A percentile compares a stretch with the other conserved stretches of the same genome.
phyloP scores from a whole-genome alignment of 2,113 vertebrate genomes.

The Tringa solitaria region DNA sequence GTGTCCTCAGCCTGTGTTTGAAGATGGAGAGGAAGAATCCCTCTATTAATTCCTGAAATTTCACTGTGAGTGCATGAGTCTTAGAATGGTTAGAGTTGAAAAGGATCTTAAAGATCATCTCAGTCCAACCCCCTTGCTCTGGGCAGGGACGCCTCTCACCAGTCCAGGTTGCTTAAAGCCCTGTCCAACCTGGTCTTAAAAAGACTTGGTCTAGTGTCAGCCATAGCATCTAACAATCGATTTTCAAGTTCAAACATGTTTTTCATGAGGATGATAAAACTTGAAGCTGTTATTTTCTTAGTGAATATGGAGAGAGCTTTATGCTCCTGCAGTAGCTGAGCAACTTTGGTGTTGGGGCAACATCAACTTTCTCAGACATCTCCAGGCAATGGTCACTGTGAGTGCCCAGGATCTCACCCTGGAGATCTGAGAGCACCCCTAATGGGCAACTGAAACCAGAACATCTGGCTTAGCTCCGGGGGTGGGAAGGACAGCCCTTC shows the following conservation, averaged over 20 bases:
- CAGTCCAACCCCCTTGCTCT: background rate
- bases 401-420: background rate
- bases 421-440: background rate
- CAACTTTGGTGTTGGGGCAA: accelerated
- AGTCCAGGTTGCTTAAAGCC: background rate
- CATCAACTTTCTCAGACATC: background rate
- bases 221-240: accelerated
- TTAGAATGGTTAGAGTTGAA: background rate
- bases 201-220: background rate
- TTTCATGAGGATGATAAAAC: background rate
- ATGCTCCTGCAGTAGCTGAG: background rate
- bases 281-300: background rate
- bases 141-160: background rate
- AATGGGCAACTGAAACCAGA: background rate
- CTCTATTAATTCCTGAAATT: background rate
- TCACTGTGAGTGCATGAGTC: background rate
- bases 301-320: background rate
- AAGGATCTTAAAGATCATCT: background rate
- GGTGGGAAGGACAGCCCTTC: background rate
- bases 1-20: background rate
- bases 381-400: background rate
- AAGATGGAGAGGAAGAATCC: background rate
- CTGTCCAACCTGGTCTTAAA: background rate
- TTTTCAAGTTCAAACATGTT: background rate
- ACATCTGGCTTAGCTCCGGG: background rate